Base-by-base conservation (phyloP, 2,113 vertebrate genomes). In the Oenanthe melanoleuca region DNA sequence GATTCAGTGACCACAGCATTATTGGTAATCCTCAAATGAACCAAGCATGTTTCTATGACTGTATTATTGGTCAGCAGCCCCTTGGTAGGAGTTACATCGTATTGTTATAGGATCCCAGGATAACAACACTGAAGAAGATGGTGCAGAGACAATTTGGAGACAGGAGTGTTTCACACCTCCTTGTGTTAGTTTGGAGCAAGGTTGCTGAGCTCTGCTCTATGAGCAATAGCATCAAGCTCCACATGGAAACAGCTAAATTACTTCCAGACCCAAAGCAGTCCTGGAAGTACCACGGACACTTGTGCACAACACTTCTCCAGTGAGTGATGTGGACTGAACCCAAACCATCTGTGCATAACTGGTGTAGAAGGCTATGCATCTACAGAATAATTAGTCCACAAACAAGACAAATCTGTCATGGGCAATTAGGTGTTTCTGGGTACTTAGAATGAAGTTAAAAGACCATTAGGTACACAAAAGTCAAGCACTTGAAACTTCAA, bases 281-380 rank as follows among this genome's bases (percentile, higher is more conserved):
- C 69, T 73, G 12, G 18, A 93, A 34, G 60, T 49, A 73, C 89
- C 86, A 94, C 0, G 1, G 72, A 89, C 80, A 80, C 83, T 91
- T 89, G 72, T 49, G 38, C 14, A 4, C 79, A 89, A 69, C 52
- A 23, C 63, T 91, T 37, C 52, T 88, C 25, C 59, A 61, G 25
- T 49, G 89, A 88, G 70, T 45, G 59, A 34, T 49, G 74, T 57
- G 85, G 70, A 72, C 63, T 75, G 71, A 94, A 89, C 66, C 53
- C 37, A 96, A 94, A 88, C 66, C 78, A 91, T 45, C 89, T 89
- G 80, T 82, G 59, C 31, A 22, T 21, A 93, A 80, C 59, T 5
- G 11, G 37, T 0, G 0, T 8, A 72, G 52, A 78, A 81, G 49
- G 23, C 37, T 37, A 45, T 4, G n/a, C 20, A 37, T 19, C 66